A percentile compares a stretch with the other conserved stretches of the same genome.
phyloP scores from a whole-genome alignment of 2,797 vertebrate species.

The Numenius phaeopus region DNA sequence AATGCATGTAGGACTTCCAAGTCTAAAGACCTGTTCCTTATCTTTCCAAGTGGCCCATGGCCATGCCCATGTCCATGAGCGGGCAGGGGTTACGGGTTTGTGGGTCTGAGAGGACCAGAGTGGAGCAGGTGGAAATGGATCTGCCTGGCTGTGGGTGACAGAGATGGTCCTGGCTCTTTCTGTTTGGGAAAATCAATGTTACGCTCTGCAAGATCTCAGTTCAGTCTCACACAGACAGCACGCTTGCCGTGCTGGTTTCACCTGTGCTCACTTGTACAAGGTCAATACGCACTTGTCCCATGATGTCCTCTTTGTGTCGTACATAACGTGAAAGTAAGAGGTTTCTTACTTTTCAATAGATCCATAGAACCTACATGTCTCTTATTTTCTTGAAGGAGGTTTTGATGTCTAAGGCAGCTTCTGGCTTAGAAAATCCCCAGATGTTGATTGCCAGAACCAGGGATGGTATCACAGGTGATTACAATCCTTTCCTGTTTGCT shows the following conservation, averaged over 20 bases:
- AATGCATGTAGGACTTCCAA: neutral
- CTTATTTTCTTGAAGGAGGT: neutral
- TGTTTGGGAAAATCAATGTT: neutral
- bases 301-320: neutral
- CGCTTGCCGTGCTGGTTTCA: neutral
- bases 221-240: neutral
- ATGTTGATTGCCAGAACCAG: neutral
- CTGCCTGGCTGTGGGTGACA: neutral
- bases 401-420: neutral
- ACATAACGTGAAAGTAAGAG: no score
- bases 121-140: neutral
- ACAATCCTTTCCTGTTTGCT: neutral
- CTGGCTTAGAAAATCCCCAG: neutral
- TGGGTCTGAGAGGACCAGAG: neutral
- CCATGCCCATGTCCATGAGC: accelerated
- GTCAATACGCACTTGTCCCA: neutral
- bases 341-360: neutral
- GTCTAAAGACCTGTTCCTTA: neutral
- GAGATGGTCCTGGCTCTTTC: neutral
- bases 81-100: accelerated
- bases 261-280: neutral
- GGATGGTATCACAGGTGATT: neutral
- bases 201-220: neutral
- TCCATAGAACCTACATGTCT: neutral
- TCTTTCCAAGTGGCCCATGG: neutral